phyloP scores from a whole-genome alignment of 2,888 invertebrate genomes.

The Catocala fraxini region DNA sequence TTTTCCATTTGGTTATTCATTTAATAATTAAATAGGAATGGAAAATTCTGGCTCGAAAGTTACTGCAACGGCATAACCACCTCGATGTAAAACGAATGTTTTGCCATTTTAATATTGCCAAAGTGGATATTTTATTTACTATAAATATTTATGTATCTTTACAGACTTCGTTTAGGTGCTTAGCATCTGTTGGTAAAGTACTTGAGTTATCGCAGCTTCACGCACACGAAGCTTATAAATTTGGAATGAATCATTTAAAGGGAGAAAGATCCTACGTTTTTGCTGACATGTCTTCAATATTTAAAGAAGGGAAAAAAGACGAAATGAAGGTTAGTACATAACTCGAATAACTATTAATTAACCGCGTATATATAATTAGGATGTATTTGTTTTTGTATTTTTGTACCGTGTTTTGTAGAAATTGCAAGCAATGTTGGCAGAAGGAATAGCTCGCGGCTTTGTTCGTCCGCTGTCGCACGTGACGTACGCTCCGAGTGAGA shows the following conservation, averaged over 20 bases:
- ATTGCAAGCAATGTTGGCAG: slow-evolving; percentile 51
- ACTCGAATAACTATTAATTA: background rate
- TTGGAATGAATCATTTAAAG: slow-evolving; percentile 54
- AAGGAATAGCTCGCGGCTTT: slow-evolving; percentile 68
- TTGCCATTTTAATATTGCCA: no score
- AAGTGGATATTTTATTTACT: background rate
- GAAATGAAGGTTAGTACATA: slow-evolving; percentile 55
- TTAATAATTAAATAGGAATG: no score
- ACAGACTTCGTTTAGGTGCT: slow-evolving; percentile 52
- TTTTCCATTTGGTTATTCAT: no score
- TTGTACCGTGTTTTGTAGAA: no score
- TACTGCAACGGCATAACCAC: no score
- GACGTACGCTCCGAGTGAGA: slow-evolving; percentile 58
- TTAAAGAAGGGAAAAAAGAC: slow-evolving; percentile 41
- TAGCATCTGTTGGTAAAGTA: slow-evolving; percentile 45
- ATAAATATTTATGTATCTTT: slow-evolving; percentile 13
- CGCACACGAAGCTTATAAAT: slow-evolving; percentile 53
- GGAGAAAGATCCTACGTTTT: slow-evolving; percentile 47
- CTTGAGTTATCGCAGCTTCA: slow-evolving; percentile 57
- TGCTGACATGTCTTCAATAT: slow-evolving; percentile 59
- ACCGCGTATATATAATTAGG: no score
- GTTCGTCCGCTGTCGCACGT: slow-evolving; percentile 70
- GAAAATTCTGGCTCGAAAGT: no score
- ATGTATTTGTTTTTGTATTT: no score
- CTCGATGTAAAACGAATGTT: no score